Conservation (phyloP, 2,888 invertebrate genomes). For the Tenodera sinensis region DNA sequence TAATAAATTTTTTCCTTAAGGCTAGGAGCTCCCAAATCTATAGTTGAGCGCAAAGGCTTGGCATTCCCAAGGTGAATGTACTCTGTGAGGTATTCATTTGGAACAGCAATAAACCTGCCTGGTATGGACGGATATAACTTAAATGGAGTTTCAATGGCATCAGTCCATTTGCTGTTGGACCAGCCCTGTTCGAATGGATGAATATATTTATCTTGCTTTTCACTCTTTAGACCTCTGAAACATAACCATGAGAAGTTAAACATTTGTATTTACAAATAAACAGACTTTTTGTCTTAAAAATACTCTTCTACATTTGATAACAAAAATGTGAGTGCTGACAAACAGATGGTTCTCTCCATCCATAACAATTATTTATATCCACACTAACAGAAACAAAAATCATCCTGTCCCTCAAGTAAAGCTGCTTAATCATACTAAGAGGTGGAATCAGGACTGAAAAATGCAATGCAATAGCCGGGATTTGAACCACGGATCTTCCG, state of each 20-base stretch:
- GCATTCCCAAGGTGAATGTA: slow-evolving; percentile 45
- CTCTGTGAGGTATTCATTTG: slow-evolving; percentile 48
- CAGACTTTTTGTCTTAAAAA: too few species aligned
- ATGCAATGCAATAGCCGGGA: too few species aligned
- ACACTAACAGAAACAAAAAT: too few species aligned
- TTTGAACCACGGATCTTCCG: too few species aligned
- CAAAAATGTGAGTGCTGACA: too few species aligned
- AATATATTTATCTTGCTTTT: slow-evolving; percentile 40
- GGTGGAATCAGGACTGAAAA: too few species aligned
- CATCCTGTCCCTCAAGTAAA: too few species aligned
- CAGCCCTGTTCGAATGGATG: slow-evolving; percentile 39
- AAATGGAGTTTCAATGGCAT: slow-evolving; percentile 37
- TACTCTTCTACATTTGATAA: too few species aligned
- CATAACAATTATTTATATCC: too few species aligned
- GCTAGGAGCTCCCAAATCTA: slow-evolving; percentile 30
- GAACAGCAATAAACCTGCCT: slow-evolving; percentile 39
- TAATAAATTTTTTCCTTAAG: neutral
- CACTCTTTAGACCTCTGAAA: slow-evolving; percentile 42
- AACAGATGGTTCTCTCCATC: too few species aligned
- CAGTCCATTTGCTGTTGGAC: slow-evolving; percentile 39
- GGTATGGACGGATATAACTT: slow-evolving; percentile 31
- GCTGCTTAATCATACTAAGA: too few species aligned
- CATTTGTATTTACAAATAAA: neutral
- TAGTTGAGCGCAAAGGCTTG: slow-evolving; percentile 42
- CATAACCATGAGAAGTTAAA: neutral